These are phyloP conservation scores for Eolophus roseicapilla DNA, from an alignment of 2,113 vertebrate genomes.

Conservation along the genomic window DNA sequence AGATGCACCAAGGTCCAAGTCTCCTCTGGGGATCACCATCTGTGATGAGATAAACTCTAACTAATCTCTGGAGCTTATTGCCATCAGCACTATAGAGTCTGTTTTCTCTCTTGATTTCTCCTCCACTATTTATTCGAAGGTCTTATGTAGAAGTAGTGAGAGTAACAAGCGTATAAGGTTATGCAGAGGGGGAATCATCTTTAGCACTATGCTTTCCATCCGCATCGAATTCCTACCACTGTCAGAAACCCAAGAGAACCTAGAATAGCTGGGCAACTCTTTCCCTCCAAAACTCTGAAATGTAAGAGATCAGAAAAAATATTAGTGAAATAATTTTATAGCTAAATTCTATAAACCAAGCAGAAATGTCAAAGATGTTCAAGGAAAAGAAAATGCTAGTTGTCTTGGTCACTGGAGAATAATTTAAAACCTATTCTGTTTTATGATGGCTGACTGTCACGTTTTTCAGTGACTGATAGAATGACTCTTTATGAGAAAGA, in stretches of 20 bases:
- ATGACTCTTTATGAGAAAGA: neutral
- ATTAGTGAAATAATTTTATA: neutral
- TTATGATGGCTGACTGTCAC: neutral
- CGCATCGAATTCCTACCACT: neutral
- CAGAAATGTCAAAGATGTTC: neutral
- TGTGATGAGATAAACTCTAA: slow-evolving; percentile 47
- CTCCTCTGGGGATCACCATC: slow-evolving; percentile 29
- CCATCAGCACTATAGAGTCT: neutral
- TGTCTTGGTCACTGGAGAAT: neutral
- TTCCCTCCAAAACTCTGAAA: neutral
- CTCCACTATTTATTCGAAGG: neutral
- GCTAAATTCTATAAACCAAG: neutral
- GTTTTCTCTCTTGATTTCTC: slow-evolving; percentile 19
- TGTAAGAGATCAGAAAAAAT: neutral
- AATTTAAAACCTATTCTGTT: slow-evolving; percentile 25
- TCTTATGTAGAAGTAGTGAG: neutral
- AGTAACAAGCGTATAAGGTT: neutral
- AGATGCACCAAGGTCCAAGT: slow-evolving; percentile 11
- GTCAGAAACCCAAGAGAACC: neutral
- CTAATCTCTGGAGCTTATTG: slow-evolving; percentile 33
- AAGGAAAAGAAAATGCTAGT: slow-evolving; percentile 4
- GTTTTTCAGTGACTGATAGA: neutral
- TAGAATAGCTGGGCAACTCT: neutral
- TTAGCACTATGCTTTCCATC: neutral
- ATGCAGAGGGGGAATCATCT: neutral